These are phyloP conservation scores for Aphidius colemani DNA, from an alignment of 2,888 invertebrate species.

Conservation along the genomic window DNA sequence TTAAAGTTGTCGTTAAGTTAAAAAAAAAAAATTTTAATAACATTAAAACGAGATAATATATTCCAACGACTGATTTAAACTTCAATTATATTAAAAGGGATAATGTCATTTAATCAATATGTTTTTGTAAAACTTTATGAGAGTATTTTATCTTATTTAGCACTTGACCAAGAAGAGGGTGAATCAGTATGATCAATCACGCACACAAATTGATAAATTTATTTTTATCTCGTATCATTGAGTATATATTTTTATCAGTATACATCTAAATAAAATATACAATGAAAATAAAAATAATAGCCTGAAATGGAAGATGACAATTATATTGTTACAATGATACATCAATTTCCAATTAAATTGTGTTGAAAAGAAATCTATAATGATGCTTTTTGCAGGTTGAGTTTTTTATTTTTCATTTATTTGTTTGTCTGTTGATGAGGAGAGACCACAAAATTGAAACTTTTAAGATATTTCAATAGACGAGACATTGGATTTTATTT, in stretches of 20 bases:
- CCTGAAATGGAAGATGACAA: slow-evolving; percentile 5
- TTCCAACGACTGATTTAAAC: no score
- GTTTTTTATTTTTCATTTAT: slow-evolving; percentile 17
- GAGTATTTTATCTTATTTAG: neutral
- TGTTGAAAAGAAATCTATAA: slow-evolving; percentile 24
- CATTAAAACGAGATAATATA: slow-evolving; percentile 18
- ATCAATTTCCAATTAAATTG: slow-evolving; percentile 21
- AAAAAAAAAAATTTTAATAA: slow-evolving; percentile 17
- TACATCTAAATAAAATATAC: no score
- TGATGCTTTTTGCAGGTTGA: slow-evolving; percentile 3
- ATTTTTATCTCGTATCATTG: no score
- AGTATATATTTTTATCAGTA: no score
- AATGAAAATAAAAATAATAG: neutral
- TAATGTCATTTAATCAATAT: no score
- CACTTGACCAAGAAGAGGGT: no score
- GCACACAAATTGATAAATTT: no score
- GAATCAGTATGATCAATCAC: no score
- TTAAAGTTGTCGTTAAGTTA: no score
- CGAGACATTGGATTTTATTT: slow-evolving; percentile 26
- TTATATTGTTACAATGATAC: slow-evolving; percentile 12
- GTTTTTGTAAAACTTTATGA: neutral
- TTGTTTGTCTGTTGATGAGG: slow-evolving; percentile 23
- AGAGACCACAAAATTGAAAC: slow-evolving; percentile 31
- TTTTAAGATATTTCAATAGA: slow-evolving; percentile 29
- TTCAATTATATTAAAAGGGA: slow-evolving; percentile 23